Evolutionary conservation across 2,797 vertebrate species (phyloP).

Genomic region (Octomys mimax): DNA sequence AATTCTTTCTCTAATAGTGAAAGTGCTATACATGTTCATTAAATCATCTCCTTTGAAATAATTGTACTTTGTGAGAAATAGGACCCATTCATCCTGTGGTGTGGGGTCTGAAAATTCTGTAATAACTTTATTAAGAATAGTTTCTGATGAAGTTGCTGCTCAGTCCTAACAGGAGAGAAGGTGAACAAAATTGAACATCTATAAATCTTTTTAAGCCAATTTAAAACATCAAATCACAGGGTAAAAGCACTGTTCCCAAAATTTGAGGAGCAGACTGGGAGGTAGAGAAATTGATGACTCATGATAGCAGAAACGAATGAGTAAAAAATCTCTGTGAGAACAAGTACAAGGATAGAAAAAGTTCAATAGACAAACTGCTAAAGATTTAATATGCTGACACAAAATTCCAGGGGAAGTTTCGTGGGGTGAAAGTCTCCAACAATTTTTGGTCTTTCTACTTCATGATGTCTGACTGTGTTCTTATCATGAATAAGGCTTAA

Average conservation of each 20-base stretch:
- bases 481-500: background rate
- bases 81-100: conserved; percentile 35
- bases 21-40: conserved; percentile 44
- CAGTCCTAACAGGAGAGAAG: background rate
- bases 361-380: background rate
- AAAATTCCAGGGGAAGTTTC: background rate
- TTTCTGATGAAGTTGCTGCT: background rate
- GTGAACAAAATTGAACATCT: background rate
- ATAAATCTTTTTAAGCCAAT: background rate
- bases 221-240: too few relatives aligned
- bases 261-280: background rate
- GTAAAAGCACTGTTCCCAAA: background rate
- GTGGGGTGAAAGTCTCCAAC: too few relatives aligned
- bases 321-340: background rate
- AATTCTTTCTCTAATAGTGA: conserved; percentile 28
- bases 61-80: conserved; percentile 21
- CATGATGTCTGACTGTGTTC: background rate
- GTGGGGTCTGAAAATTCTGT: background rate
- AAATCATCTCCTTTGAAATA: conserved; percentile 53
- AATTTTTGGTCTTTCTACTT: background rate
- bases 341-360: background rate
- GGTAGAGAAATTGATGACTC: background rate
- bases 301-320: background rate
- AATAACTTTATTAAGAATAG: conserved; percentile 29
- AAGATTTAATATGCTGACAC: background rate